phyloP scores from a whole-genome alignment of 2,113 vertebrate species.

The Cheirogaleus medius region DNA sequence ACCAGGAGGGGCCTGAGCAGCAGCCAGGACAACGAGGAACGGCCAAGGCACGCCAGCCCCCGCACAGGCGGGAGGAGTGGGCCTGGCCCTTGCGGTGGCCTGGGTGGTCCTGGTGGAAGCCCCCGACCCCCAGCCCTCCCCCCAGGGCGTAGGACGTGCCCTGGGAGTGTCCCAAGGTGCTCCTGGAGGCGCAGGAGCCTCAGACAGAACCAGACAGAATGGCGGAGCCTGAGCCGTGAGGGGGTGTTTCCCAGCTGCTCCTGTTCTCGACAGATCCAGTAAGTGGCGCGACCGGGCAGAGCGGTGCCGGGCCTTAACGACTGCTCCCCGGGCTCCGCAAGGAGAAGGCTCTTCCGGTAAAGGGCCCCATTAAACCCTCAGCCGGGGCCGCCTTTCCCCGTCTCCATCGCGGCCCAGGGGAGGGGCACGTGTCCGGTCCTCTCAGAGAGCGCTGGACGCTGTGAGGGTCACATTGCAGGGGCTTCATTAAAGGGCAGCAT shows the following conservation, averaged over 20 bases:
- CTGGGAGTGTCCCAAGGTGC: too few relatives aligned
- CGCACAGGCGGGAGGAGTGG: neutral
- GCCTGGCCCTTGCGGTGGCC: neutral
- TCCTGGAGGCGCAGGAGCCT: neutral
- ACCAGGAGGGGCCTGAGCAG: neutral
- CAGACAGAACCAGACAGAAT: neutral
- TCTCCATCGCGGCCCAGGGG: neutral
- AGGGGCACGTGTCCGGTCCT: rapidly evolving
- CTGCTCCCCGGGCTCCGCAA: rapidly evolving
- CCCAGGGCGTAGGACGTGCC: neutral
- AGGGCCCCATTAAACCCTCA: neutral
- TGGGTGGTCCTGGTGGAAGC: neutral
- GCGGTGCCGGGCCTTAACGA: neutral
- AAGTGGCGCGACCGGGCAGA: neutral
- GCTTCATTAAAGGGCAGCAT: neutral
- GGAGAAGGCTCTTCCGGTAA: neutral
- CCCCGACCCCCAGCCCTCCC: rapidly evolving
- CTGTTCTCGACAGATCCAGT: neutral
- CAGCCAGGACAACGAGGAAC: rapidly evolving
- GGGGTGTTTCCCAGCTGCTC: neutral
- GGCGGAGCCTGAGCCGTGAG: neutral
- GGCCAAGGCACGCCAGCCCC: neutral
- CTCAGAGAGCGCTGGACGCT: too few relatives aligned
- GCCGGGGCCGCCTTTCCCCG: neutral
- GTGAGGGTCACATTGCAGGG: rapidly evolving